Conservation (phyloP, 1,140 invertebrate species). For the Drosophila parabipectinata region DNA sequence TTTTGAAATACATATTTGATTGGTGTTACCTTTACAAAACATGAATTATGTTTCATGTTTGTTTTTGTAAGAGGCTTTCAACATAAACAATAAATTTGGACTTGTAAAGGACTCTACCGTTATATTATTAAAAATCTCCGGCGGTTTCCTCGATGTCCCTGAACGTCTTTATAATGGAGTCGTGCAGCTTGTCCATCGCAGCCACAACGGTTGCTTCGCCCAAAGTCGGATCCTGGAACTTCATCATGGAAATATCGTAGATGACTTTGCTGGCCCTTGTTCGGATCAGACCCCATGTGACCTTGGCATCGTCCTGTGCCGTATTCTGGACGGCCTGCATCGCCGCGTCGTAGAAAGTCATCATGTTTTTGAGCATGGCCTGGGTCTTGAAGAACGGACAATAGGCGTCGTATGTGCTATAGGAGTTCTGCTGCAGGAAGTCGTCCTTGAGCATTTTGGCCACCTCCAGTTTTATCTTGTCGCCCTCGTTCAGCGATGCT, state of each 20-base stretch:
- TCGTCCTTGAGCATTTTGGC: conserved; percentile 78
- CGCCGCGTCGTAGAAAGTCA: conserved; percentile 52
- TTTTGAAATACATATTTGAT: not conserved
- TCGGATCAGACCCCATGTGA: conserved; percentile 72
- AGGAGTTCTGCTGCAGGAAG: conserved; percentile 79
- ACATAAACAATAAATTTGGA: not conserved
- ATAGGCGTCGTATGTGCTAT: conserved; percentile 64
- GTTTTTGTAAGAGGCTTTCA: not conserved
- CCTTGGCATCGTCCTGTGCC: conserved; percentile 35
- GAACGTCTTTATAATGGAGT: conserved; percentile 8
- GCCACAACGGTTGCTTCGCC: conserved; percentile 23
- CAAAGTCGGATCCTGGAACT: conserved; percentile 53
- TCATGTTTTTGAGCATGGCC: conserved; percentile 73
- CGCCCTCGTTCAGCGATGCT: conserved; percentile 86
- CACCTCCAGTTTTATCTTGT: conserved; percentile 76
- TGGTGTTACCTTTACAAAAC: conserved; percentile 7
- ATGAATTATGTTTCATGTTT: not conserved
- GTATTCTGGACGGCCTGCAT: conserved; percentile 43
- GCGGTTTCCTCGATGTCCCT: conserved; percentile 46
- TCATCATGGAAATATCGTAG: conserved; percentile 73
- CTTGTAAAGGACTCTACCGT: not conserved
- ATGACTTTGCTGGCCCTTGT: conserved; percentile 31
- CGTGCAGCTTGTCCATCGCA: conserved; percentile 9
- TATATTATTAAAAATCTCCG: not conserved
- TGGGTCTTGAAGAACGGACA: conserved; percentile 80